Conservation (phyloP, 2,113 vertebrate species). For the Cricetomys ansorgei region DNA sequence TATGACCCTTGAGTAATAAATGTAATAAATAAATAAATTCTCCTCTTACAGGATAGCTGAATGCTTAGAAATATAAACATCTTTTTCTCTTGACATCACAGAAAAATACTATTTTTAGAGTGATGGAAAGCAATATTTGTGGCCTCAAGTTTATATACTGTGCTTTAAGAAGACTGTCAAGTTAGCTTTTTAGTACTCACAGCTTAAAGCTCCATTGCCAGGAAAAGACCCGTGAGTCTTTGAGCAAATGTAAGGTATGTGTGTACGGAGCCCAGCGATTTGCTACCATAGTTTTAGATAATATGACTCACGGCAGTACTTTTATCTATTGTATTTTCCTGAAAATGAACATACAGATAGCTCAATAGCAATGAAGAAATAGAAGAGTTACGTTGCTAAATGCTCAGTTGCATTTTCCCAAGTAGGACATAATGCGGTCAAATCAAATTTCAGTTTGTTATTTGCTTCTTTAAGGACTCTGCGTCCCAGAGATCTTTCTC, state of each 20-base stretch:
- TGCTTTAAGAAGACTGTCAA: conserved; percentile 45
- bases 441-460: background rate
- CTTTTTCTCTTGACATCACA: conserved; percentile 73
- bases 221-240: background rate
- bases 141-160: conserved; percentile 48
- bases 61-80: conserved; percentile 67
- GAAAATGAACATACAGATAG: background rate
- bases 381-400: background rate
- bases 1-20: conserved; percentile 17
- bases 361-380: background rate
- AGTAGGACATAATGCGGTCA: background rate
- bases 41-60: conserved; percentile 54
- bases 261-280: background rate
- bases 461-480: background rate
- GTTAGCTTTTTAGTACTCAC: conserved; percentile 71
- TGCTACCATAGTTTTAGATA: background rate
- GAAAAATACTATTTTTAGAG: conserved; percentile 49
- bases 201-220: conserved; percentile 39
- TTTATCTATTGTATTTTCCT: background rate
- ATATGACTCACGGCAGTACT: background rate
- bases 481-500: background rate
- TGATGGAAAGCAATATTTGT: conserved; percentile 73
- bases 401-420: background rate
- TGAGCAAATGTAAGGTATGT: conserved; percentile 4
- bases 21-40: too few relatives aligned